These are phyloP conservation scores for Siniperca scherzeri DNA, from an alignment of 2,797 vertebrate species.

Conservation along the genomic window DNA sequence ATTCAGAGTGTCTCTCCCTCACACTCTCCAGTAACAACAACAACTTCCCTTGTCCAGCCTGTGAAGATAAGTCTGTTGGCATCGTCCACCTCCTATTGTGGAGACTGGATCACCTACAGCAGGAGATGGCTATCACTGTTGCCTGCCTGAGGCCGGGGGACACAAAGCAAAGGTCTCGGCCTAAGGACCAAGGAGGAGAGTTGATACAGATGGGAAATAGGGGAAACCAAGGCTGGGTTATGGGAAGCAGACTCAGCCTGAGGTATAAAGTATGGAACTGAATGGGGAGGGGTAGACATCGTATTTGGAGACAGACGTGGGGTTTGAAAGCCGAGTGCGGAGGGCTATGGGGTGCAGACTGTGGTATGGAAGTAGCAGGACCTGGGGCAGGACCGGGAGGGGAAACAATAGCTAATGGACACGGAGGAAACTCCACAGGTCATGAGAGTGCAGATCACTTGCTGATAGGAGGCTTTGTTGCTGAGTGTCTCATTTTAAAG, in stretches of 20 bases:
- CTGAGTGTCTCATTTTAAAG: slow-evolving; percentile 54
- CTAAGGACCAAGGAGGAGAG: slow-evolving; percentile 25
- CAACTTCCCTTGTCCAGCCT: slow-evolving; percentile 54
- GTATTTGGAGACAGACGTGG: slow-evolving; percentile 40
- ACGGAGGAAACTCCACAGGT: slow-evolving; percentile 75
- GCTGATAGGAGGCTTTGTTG: slow-evolving; percentile 65
- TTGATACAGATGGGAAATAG: slow-evolving; percentile 52
- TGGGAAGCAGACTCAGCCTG: slow-evolving; percentile 29
- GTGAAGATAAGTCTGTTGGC: slow-evolving; percentile 44
- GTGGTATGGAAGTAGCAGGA: slow-evolving; percentile 63
- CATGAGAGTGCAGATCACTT: slow-evolving; percentile 72
- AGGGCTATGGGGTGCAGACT: slow-evolving; percentile 42
- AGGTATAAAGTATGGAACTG: slow-evolving; percentile 19
- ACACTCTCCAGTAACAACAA: slow-evolving; percentile 57
- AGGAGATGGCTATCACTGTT: slow-evolving; percentile 49
- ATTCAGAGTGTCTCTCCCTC: slow-evolving; percentile 43
- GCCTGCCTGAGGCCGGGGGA: slow-evolving; percentile 16
- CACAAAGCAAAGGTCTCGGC: slow-evolving; percentile 49
- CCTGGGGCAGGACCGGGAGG: slow-evolving; percentile 57
- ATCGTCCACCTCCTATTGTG: slow-evolving; percentile 29
- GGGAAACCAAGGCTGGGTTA: slow-evolving; percentile 1
- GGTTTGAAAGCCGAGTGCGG: slow-evolving; percentile 41
- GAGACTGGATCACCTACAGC: slow-evolving; percentile 40
- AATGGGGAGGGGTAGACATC: slow-evolving; percentile 23
- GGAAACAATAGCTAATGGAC: slow-evolving; percentile 82